Evolutionary conservation across 2,888 invertebrate genomes (phyloP).

Genomic region (Drosophila ustulata): DNA sequence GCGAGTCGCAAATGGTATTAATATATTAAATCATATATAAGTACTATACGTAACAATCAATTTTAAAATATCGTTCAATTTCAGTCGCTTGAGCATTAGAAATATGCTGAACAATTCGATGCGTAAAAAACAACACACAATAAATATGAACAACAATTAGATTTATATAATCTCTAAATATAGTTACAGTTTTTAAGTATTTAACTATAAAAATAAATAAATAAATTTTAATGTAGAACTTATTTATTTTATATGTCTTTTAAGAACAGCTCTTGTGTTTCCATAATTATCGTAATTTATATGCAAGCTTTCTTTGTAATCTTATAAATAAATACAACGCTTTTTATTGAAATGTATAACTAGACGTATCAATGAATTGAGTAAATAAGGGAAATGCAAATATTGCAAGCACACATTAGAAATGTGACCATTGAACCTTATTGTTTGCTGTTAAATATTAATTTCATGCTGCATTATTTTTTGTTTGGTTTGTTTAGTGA

Average conservation of each 20-base stretch:
- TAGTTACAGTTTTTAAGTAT: constrained; percentile 80
- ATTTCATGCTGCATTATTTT: neutral
- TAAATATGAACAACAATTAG: constrained; percentile 78
- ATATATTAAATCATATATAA: constrained; percentile 25
- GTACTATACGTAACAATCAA: constrained; percentile 29
- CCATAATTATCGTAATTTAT: constrained; percentile 79
- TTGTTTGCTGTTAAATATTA: neutral
- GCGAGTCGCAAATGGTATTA: constrained; percentile 36
- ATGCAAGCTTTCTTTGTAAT: constrained; percentile 79
- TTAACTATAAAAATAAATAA: constrained; percentile 80
- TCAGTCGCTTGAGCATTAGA: constrained; percentile 84
- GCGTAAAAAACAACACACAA: constrained; percentile 51
- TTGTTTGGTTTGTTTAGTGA: neutral
- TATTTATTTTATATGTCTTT: constrained; percentile 79
- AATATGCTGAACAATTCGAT: constrained; percentile 50
- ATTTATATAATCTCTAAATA: constrained; percentile 80
- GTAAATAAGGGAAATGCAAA: neutral
- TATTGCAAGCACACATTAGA: neutral
- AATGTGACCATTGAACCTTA: neutral
- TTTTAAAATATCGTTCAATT: constrained; percentile 51
- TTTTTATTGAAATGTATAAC: constrained; percentile 75
- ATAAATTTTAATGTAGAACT: constrained; percentile 80
- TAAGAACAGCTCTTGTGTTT: constrained; percentile 83
- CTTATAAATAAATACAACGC: constrained; percentile 79
- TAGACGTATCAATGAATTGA: constrained; percentile 7